These are phyloP conservation scores for Tholera decimalis DNA, from an alignment of 2,888 invertebrate genomes.

Conservation along the genomic window DNA sequence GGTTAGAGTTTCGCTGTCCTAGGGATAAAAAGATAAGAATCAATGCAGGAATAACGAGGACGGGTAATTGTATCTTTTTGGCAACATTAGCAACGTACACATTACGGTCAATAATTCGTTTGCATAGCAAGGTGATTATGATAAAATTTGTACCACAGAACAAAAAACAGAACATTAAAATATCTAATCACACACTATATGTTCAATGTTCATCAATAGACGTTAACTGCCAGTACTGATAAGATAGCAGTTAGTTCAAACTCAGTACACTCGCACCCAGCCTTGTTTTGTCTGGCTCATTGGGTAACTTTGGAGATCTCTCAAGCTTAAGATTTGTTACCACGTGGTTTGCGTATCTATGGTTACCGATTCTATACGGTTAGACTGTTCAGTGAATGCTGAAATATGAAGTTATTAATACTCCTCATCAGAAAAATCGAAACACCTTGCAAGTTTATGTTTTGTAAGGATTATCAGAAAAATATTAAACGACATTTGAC, in stretches of 20 bases:
- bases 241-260: conserved; percentile 41
- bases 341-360: neutral
- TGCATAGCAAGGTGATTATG: conserved; percentile 20
- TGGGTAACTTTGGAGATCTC: neutral
- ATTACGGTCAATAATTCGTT: conserved; percentile 14
- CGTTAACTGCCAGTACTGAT: conserved; percentile 34
- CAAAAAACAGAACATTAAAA: conserved; percentile 9
- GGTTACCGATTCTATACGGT: neutral
- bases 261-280: conserved; percentile 33
- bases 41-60: neutral
- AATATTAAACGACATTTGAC: too few relatives aligned
- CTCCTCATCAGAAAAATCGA: too few relatives aligned
- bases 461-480: too few relatives aligned
- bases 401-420: too few relatives aligned
- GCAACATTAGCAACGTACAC: too few relatives aligned
- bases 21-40: too few relatives aligned
- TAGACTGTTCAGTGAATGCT: too few relatives aligned
- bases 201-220: conserved; percentile 37
- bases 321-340: conserved; percentile 2
- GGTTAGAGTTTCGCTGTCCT: too few relatives aligned
- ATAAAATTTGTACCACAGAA: conserved; percentile 12
- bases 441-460: too few relatives aligned
- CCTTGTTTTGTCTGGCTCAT: conserved; percentile 24
- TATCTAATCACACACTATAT: conserved; percentile 21
- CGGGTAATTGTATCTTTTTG: neutral